Conservation (phyloP, 2,113 vertebrate species). For the Castor canadensis region DNA sequence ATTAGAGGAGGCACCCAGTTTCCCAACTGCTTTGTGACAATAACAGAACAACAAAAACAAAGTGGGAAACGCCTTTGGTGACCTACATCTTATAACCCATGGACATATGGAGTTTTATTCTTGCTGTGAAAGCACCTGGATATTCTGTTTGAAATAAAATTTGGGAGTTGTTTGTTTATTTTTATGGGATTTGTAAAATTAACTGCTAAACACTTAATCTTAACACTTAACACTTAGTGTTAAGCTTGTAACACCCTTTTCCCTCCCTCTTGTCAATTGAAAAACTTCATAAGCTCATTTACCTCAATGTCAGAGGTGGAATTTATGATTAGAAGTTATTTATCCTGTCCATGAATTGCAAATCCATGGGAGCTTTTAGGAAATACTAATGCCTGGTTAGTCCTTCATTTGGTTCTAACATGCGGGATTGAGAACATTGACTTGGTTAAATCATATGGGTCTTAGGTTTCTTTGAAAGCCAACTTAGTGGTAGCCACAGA, state of each 20-base stretch:
- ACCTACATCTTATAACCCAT: background rate
- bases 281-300: slow-evolving; percentile 12
- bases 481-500: no score
- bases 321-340: background rate
- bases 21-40: background rate
- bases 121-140: slow-evolving; percentile 6
- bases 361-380: background rate
- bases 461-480: background rate
- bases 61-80: background rate
- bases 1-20: background rate
- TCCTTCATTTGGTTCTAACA: background rate
- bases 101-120: background rate
- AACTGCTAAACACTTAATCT: no score
- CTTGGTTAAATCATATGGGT: background rate
- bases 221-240: no score
- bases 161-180: background rate
- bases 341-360: background rate
- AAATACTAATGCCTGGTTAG: background rate
- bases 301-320: background rate
- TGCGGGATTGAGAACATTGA: background rate
- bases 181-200: no score
- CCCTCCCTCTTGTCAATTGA: background rate
- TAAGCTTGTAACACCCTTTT: background rate
- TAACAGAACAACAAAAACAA: background rate
- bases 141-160: slow-evolving; percentile 65